Conservation (phyloP, 2,888 invertebrate species). For the Catocala nupta region DNA sequence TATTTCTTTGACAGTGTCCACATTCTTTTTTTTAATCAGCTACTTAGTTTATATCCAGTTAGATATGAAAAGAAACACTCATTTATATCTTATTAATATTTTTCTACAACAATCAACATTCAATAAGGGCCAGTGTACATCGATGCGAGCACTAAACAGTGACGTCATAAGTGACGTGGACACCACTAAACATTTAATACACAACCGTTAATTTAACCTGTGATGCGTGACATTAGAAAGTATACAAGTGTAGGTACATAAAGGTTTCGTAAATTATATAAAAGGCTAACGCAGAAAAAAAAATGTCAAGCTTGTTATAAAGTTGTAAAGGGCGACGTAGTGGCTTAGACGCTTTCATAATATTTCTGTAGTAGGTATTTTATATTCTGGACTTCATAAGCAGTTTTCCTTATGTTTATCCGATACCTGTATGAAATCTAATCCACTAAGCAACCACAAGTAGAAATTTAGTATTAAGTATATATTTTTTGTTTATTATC, state of each 20-base stretch:
- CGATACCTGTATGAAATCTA: conserved; percentile 45
- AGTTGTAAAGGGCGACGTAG: conserved; percentile 33
- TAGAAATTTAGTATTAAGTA: conserved; percentile 59
- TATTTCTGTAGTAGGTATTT: neutral
- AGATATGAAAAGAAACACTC: conserved; percentile 43
- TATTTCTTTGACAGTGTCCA: conserved; percentile 27
- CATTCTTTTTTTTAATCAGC: conserved; percentile 16
- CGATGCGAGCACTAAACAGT: conserved; percentile 51
- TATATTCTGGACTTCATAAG: too few relatives aligned
- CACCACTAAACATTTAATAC: conserved; percentile 66
- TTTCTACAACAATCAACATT: conserved; percentile 68
- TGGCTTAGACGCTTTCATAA: conserved; percentile 34
- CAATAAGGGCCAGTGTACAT: conserved; percentile 56
- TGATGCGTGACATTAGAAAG: conserved; percentile 38
- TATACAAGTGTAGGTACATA: conserved; percentile 19
- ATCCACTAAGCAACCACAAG: conserved; percentile 46
- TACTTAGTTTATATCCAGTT: conserved; percentile 15
- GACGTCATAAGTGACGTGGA: conserved; percentile 42
- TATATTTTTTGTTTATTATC: conserved; percentile 61
- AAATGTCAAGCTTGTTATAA: conserved; percentile 52
- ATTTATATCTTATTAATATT: conserved; percentile 50
- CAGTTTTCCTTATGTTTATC: conserved; percentile 7
- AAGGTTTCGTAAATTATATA: conserved; percentile 15
- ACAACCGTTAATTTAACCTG: conserved; percentile 75
- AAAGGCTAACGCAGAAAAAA: conserved; percentile 32